Conservation (phyloP, 1,140 invertebrate genomes). For the Drosophila parabipectinata region DNA sequence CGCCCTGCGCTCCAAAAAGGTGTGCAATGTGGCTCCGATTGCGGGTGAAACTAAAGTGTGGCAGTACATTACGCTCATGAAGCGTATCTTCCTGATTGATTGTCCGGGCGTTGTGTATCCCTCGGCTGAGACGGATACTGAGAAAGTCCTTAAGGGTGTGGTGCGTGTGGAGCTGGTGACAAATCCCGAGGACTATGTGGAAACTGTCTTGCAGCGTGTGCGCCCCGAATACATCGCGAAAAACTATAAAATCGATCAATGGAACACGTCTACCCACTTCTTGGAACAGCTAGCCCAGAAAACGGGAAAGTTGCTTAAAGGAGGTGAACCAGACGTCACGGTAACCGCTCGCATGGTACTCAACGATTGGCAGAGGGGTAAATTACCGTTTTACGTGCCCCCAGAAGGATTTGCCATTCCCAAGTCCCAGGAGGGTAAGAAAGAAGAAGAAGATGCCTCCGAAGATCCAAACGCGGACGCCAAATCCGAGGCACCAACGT, state of each 20-base stretch:
- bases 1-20: slow-evolving; percentile 96
- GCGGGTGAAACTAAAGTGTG: slow-evolving; percentile 99
- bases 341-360: slow-evolving; percentile 97
- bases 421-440: slow-evolving; percentile 66
- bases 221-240: slow-evolving; percentile 95
- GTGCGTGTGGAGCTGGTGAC: slow-evolving; percentile 98
- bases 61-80: slow-evolving; percentile 99
- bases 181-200: slow-evolving; percentile 97
- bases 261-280: slow-evolving; percentile 94
- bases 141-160: slow-evolving; percentile 98
- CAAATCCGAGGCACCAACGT: slow-evolving; percentile 71
- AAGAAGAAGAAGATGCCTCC: slow-evolving; percentile 32
- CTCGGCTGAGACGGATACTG: slow-evolving; percentile 94
- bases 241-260: slow-evolving; percentile 94
- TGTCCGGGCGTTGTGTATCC: slow-evolving; percentile 99
- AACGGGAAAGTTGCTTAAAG: slow-evolving; percentile 96
- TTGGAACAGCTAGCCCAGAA: slow-evolving; percentile 94
- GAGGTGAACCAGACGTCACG: slow-evolving; percentile 96
- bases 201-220: slow-evolving; percentile 93
- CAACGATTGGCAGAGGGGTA: slow-evolving; percentile 99
- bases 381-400: slow-evolving; percentile 96
- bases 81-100: slow-evolving; percentile 98
- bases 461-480: slow-evolving; percentile 70
- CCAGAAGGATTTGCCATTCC: slow-evolving; percentile 91
- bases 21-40: slow-evolving; percentile 99